Evolutionary conservation across 2,113 vertebrate species (phyloP).

Genomic region (Myxocyprinus asiaticus): DNA sequence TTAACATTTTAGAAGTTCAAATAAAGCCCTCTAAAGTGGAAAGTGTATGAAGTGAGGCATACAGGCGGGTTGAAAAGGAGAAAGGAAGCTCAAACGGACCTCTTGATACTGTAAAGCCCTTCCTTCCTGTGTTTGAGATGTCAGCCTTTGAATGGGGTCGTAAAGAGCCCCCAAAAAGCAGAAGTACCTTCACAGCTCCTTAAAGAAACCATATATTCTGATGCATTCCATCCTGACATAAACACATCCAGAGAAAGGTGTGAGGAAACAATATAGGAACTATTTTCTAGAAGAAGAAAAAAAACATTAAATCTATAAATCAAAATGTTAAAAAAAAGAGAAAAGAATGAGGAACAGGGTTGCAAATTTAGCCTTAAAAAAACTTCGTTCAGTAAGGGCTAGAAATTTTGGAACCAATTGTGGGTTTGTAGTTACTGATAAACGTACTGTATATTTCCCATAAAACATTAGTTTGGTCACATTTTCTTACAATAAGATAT

Average conservation of each 20-base stretch:
- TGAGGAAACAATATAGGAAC: conserved; percentile 44
- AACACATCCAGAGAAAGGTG: conserved; percentile 56
- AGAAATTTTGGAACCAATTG: too few relatives aligned
- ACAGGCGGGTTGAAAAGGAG: conserved; percentile 26
- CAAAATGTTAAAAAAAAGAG: too few relatives aligned
- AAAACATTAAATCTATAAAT: too few relatives aligned
- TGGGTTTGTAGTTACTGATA: too few relatives aligned
- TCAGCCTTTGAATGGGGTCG: conserved; percentile 74
- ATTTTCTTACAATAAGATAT: too few relatives aligned
- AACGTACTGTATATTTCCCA: too few relatives aligned
- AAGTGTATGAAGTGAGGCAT: background rate
- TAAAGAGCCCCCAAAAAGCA: conserved; percentile 73
- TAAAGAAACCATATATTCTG: conserved; percentile 70
- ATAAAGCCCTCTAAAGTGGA: background rate
- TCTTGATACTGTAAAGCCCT: conserved; percentile 73
- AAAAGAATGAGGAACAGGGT: too few relatives aligned
- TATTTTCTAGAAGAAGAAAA: background rate
- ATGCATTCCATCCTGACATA: conserved; percentile 50
- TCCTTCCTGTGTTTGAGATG: conserved; percentile 81
- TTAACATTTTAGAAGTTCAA: conserved; percentile 15
- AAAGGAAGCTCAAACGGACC: conserved; percentile 54
- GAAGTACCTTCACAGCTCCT: conserved; percentile 75
- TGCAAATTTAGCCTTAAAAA: too few relatives aligned
- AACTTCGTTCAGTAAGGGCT: too few relatives aligned
- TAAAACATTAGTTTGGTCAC: too few relatives aligned